Evolutionary conservation across 2,888 invertebrate genomes (phyloP).

Genomic region (Lampropteryx suffumata): DNA sequence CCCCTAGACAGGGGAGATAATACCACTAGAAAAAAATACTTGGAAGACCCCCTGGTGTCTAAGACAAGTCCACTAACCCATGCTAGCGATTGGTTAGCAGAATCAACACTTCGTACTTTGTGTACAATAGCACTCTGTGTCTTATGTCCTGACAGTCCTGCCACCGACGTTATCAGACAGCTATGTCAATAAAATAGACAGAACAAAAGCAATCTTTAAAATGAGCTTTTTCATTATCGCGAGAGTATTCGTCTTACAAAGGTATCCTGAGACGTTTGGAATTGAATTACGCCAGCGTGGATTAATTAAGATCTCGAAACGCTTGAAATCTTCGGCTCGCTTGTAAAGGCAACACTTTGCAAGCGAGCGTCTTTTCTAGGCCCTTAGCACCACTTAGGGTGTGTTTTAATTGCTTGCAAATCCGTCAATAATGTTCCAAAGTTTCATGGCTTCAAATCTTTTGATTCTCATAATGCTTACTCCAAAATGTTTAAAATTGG

Average conservation of each 20-base stretch:
- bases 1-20: too few relatives aligned
- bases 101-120: too few relatives aligned
- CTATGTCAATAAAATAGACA: slow-evolving; percentile 31
- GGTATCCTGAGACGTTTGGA: slow-evolving; percentile 10
- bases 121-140: too few relatives aligned
- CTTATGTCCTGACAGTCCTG: background rate
- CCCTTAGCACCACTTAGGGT: background rate
- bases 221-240: slow-evolving; percentile 41
- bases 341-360: background rate
- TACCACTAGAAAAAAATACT: too few relatives aligned
- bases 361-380: background rate
- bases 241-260: slow-evolving; percentile 24
- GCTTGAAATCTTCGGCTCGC: slow-evolving; percentile 4
- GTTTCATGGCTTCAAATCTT: too few relatives aligned
- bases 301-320: slow-evolving; percentile 18
- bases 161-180: background rate
- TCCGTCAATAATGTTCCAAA: too few relatives aligned
- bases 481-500: too few relatives aligned
- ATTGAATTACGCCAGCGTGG: slow-evolving; percentile 14
- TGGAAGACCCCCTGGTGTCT: too few relatives aligned
- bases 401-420: background rate
- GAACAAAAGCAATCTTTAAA: slow-evolving; percentile 33
- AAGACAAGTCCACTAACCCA: too few relatives aligned
- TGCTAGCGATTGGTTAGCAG: too few relatives aligned
- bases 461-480: too few relatives aligned